Base-by-base conservation (phyloP, 2,888 invertebrate species). In the Petrophora chlorosata region DNA sequence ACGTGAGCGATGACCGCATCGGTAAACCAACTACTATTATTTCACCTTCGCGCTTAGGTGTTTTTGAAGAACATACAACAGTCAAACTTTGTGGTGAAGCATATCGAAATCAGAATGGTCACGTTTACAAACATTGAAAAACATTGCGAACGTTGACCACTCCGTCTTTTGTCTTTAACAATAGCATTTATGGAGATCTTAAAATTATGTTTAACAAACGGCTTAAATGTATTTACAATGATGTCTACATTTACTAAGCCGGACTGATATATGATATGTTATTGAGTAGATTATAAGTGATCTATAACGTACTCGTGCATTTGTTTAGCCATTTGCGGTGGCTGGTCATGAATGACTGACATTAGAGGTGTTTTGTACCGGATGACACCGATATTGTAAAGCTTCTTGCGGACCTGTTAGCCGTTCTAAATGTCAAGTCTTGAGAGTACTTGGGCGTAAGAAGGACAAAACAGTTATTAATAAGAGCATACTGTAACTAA, bases 1-100 rank as follows among this genome's bases (percentile, higher is more conserved):
- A 73, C 62, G 69, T 77, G 66, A 79, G 65, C 75, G 83, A 85
- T 88, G 88, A 89, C 81, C 79, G 76, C 84, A 87, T 85, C 73
- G 67, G 63, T 61, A 65, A 71, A 65, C 63, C 62, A 71, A 64
- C 63, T 64, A 69, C 63, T 67, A 69, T n/a, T n/a, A n/a, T 75
- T 74, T 83, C 72, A 81, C 84, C 84, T 85, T 83, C 81, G 67
- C 68, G 61, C 63, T 54, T 62, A 35, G 42, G 58, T 70, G 56
- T 65, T 65, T 64, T 69, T 29, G 23, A 47, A 39, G 35, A 49
- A 49, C 22, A 42, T 33, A 52, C n/a, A 44, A 53, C 61, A 55
- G n/a, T n/a, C n/a, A n/a, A n/a, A 61, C 45, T 30, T 53, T 43
- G 52, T 67, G 50, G 46, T 36, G 42, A 52, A 41, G 28, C 35